Evolutionary conservation across 2,797 vertebrate genomes (phyloP), one percentile per base, ranked within the genome.

Genomic region (Rhinatrema bivittatum): DNA sequence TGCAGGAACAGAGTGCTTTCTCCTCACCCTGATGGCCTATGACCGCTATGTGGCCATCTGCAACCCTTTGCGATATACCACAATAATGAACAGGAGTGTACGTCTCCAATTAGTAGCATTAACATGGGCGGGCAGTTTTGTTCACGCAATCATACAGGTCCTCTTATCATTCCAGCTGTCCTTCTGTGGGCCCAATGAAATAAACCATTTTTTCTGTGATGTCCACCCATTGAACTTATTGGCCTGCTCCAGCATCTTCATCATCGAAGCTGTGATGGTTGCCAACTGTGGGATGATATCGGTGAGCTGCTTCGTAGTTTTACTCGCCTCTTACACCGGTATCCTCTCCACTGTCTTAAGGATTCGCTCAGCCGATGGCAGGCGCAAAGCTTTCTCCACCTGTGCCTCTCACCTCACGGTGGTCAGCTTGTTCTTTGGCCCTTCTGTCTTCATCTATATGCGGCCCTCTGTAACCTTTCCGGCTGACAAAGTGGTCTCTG

Each of bases 191-290:
- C 56, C 63, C 21, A 23, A 66, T 29, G 41, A 61, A 23, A 62
- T 71, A 17, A 66, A 77, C 38, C 68, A 51, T 25, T 76, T 70
- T 55, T 76, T 76, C 53, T 74, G 70, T 10, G 70, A 76, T 10
- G 50, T 76, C 5, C 70, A 67, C 2, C 71, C 71, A 4, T 49
- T 75, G 4, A 50, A 65, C 29, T 62, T 44, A 18, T 42, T 78
- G 25, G 62, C 68, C 23, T 75, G 70, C 31, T 57, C 55, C 0
- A 44, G 70, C 22, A 78, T 72, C 1, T 31, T 22, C 3, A n/a
- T 70, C 28, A 62, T 60, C 13, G 62, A 73, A 35, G 56, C 70
- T 10, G 70, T 73, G 11, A 67, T 77, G 3, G 4, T 73, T 20
- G 65, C 66, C 42, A 78, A 70, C 44, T 73, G 70, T 2, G 68